Evolutionary conservation across 2,888 invertebrate genomes (phyloP).

Genomic region (Seira musarum): DNA sequence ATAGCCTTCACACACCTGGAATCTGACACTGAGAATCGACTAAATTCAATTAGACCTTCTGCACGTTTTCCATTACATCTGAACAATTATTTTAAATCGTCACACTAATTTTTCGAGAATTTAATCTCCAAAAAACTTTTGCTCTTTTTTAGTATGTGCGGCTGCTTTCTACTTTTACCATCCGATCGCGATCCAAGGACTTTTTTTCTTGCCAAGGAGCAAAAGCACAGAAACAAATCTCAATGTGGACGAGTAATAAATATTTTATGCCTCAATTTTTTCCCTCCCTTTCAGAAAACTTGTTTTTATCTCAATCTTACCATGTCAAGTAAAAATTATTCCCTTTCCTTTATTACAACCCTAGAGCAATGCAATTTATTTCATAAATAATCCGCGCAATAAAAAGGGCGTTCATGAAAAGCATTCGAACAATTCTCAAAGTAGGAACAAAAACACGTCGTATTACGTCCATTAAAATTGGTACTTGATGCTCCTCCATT

Average conservation of each 20-base stretch:
- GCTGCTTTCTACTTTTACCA: too few relatives aligned
- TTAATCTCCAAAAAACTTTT: not conserved
- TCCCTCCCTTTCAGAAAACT: constrained; percentile 9
- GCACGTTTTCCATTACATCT: not conserved
- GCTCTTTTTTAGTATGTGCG: not conserved
- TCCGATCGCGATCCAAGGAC: too few relatives aligned
- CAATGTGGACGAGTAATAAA: not conserved
- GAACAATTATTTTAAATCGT: constrained; percentile 12
- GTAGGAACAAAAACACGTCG: constrained; percentile 22
- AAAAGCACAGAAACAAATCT: constrained; percentile 2
- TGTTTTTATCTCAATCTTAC: constrained; percentile 39
- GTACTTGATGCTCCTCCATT: constrained; percentile 26
- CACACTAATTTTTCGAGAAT: not conserved
- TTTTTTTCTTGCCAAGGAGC: constrained; percentile 1
- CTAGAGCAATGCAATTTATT: constrained; percentile 50
- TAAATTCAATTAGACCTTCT: not conserved
- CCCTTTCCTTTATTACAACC: constrained; percentile 51
- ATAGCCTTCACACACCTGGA: not conserved
- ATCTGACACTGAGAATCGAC: not conserved
- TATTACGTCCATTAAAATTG: constrained; percentile 24
- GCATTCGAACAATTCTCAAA: constrained; percentile 54
- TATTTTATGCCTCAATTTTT: constrained; percentile 32
- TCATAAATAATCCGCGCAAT: constrained; percentile 56
- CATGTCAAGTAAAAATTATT: constrained; percentile 56
- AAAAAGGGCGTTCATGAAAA: constrained; percentile 52